These are phyloP conservation scores for Colinus virginianus DNA, from an alignment of 2,113 vertebrate genomes.

Conservation along the genomic window DNA sequence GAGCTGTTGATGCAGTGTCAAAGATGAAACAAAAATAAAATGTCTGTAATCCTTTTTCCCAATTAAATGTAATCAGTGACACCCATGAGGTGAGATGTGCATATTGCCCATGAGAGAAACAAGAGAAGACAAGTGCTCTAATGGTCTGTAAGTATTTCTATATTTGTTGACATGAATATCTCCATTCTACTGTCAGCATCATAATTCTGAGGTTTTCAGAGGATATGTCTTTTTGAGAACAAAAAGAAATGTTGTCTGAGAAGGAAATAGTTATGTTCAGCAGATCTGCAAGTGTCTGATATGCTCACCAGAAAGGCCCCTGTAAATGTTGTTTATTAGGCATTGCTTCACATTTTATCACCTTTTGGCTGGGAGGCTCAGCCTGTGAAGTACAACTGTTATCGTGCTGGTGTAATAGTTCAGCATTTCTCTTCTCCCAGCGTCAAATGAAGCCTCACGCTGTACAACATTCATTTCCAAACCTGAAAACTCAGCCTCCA, in stretches of 20 bases:
- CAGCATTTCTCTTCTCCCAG: background rate
- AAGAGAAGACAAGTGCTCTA: background rate
- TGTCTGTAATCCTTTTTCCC: background rate
- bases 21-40: background rate
- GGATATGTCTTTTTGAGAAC: background rate
- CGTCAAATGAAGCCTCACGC: background rate
- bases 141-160: background rate
- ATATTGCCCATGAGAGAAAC: background rate
- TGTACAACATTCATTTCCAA: background rate
- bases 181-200: background rate
- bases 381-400: background rate
- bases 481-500: background rate
- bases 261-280: background rate
- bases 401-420: background rate
- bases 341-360: background rate
- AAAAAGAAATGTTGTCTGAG: background rate
- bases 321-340: background rate
- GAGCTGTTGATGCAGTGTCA: accelerated
- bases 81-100: background rate
- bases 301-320: background rate
- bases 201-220: background rate
- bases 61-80: background rate
- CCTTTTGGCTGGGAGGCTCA: background rate
- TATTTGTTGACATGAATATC: background rate
- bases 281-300: background rate